Evolutionary conservation across 2,888 invertebrate species (phyloP), one percentile per base, ranked within the genome.

Genomic region (Troides aeacus): DNA sequence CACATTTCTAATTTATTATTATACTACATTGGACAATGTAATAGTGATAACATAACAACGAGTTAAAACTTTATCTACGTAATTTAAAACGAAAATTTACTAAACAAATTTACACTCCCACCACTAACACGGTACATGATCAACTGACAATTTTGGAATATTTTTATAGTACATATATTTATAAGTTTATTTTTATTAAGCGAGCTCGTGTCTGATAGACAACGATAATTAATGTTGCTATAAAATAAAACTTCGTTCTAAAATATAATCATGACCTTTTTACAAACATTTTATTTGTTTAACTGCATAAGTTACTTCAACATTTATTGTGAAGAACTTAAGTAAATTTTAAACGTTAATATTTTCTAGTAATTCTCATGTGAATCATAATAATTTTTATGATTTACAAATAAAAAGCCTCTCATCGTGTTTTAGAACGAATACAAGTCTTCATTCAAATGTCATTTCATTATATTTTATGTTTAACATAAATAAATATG

Each of bases 401-500:
- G 39, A 39, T 39, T 10, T 39, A 39, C 8, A 39, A 39, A 39
- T 39, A 39, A 39, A 39, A 10, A 6, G 39, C 39, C 39, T 46
- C 15, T 46, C 46, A 46, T 17, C 15, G 15, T 7, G 21, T 42
- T 65, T 62, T 42, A n/a, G 50, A 59, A 71, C 66, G 59, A 39
- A 36, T 46, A 65, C 56, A 21, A 23, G 67, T 71, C 71, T 69
- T 67, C 69, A 64, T 39, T 62, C 36, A 42, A 64, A 62, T 58
- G 24, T 65, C 12, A 65, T 23, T 10, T 18, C n/a, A 24, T 18
- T 8, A 24, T 24, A 56, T 15, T 21, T 46, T 18, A 12, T 66
- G 46, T 50, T 50, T 10, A 57, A 65, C 46, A 67, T 4, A 15
- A 4, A 64, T 50, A 36, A 75, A 69, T 70, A 89, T 89, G 88